Base-by-base conservation (phyloP, 2,797 vertebrate species). In the Poecilia velifera region DNA sequence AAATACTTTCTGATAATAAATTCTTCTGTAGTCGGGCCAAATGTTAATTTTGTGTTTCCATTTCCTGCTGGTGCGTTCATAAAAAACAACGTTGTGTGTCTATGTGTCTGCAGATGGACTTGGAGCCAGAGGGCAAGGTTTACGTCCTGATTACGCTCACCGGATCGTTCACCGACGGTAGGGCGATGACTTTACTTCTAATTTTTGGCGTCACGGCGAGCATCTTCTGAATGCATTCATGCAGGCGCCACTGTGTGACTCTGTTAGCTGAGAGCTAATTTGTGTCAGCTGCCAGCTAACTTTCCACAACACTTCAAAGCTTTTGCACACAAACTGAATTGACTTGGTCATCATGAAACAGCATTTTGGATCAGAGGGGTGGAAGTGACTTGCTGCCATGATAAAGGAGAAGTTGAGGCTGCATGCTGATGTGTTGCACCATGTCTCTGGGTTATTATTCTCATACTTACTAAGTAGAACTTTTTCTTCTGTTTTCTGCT, bases 51-150 rank as follows among this genome's bases (percentile, higher is more conserved):
- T 53, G 12, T 4, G 0, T 36, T 22, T 70, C 31, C 16, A n/a
- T n/a, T 86, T 25, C 3, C n/a, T 34, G 1, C 84, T 18, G 66
- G 5, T 9, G 12, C 20, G 9, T 41, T 47, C 36, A 43, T 22
- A 78, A 41, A 25, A 80, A 72, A 76, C 34, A 68, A 43, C 46
- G 2, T 70, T 18, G 53, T 83, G 18, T 82, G 34, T 86, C 75
- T 92, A 20, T 89, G 62, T 87, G 45, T 86, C 87, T 84, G 74
- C 94, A 99, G 98, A 96, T 99, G 94, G 97, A 99, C 90, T 93
- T 99, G 94, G 98, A 99, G 89, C 98, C 98, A 3, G 98, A 99
- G 90, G 98, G 98, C 51, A 99, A 97, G 91, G 96, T 99, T 39
- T 99, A 96, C 86, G 94, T 98, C 46, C 91, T 94, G 46, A 96